Evolutionary conservation across 2,113 vertebrate species (phyloP).

Genomic region (Xenopus tropicalis): UCB_Xtro_10.0 CM004444.2:116401501-116402000

Average conservation of each 20-base stretch:
- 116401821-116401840: too few relatives aligned
- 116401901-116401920: too few relatives aligned
- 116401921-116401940: too few relatives aligned
- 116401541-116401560: background rate
- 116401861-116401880: too few relatives aligned
- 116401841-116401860: too few relatives aligned
- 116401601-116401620: constrained; percentile 92
- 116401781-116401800: background rate
- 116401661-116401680: constrained; percentile 91
- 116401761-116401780: constrained; percentile 78
- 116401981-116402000: too few relatives aligned
- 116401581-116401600: constrained; percentile 89
- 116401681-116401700: constrained; percentile 93
- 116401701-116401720: constrained; percentile 93
- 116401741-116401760: constrained; percentile 97
- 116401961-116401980: too few relatives aligned
- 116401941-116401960: too few relatives aligned
- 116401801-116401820: too few relatives aligned
- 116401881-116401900: too few relatives aligned
- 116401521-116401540: too few relatives aligned
- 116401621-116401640: constrained; percentile 94
- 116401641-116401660: constrained; percentile 91
- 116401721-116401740: constrained; percentile 96
- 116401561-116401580: constrained; percentile 65
- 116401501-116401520: background rate